Conservation (phyloP, 1,140 invertebrate species). For the Drosophila insularis region DNA sequence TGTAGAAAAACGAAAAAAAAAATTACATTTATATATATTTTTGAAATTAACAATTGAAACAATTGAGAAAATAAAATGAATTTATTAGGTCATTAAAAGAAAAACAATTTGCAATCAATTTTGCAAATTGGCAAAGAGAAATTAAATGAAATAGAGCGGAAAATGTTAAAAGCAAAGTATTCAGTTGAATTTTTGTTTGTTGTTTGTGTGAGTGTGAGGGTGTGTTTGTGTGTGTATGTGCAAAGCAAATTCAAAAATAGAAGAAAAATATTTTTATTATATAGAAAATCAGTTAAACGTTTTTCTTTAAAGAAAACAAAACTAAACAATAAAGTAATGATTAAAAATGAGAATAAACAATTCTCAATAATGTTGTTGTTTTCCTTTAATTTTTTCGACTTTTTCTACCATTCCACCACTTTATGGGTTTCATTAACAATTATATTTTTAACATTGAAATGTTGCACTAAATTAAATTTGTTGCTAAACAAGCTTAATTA, state of each 20-base stretch:
- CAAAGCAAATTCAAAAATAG: slow-evolving; percentile 72
- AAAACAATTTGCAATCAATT: slow-evolving; percentile 40
- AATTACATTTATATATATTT: slow-evolving; percentile 4
- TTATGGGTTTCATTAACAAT: slow-evolving; percentile 19
- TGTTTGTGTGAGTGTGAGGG: slow-evolving; percentile 24
- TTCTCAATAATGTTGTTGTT: not conserved
- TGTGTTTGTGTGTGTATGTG: slow-evolving; percentile 37
- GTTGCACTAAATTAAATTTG: not conserved
- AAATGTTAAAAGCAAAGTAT: slow-evolving; percentile 15
- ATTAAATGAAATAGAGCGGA: slow-evolving; percentile 2
- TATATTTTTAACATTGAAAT: not conserved
- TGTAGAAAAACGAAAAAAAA: not conserved
- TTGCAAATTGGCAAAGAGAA: slow-evolving; percentile 18
- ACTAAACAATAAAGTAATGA: not conserved
- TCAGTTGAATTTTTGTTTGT: slow-evolving; percentile 16
- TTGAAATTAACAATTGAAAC: slow-evolving; percentile 11
- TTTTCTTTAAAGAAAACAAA: slow-evolving; percentile 13
- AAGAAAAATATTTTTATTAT: slow-evolving; percentile 65
- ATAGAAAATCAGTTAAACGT: slow-evolving; percentile 59
- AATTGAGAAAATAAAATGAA: slow-evolving; percentile 6
- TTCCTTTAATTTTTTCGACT: not conserved
- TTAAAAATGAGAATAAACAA: not conserved
- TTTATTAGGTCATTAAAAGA: slow-evolving; percentile 44
- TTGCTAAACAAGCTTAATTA: not conserved
- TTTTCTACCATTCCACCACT: slow-evolving; percentile 41